These are phyloP conservation scores for Haemorhous mexicanus DNA, from an alignment of 2,113 vertebrate species.

Conservation along the genomic window DNA sequence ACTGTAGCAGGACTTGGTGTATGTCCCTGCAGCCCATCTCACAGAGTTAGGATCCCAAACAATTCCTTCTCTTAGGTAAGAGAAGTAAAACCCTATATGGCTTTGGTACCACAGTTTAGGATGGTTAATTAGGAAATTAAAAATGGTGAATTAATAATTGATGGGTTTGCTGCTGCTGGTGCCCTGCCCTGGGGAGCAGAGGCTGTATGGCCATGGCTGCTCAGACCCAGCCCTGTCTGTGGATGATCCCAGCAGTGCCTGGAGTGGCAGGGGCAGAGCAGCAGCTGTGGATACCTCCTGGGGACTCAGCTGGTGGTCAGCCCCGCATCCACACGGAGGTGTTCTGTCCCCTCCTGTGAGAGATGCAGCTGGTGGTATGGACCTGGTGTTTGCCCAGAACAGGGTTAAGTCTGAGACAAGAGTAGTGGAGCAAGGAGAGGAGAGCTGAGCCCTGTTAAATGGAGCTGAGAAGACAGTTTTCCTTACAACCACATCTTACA, in stretches of 20 bases:
- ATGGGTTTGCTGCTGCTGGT: neutral
- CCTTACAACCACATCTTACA: neutral
- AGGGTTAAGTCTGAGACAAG: neutral
- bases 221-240: neutral
- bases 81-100: neutral
- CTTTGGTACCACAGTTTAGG: neutral
- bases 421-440: neutral
- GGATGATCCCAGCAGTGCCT: neutral
- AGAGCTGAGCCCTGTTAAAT: neutral
- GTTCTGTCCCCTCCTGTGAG: neutral
- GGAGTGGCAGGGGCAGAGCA: neutral
- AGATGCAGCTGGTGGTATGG: neutral
- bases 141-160: neutral
- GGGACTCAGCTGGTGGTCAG: neutral
- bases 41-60: neutral
- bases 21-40: neutral
- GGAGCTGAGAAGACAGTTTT: conserved; percentile 9
- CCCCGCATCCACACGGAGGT: neutral
- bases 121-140: neutral
- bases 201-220: neutral
- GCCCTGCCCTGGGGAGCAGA: neutral
- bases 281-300: neutral
- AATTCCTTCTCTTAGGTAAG: neutral
- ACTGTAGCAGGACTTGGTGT: neutral
- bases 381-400: neutral